phyloP scores from a whole-genome alignment of 2,113 vertebrate species.

The Chaetorhynchus papuensis region DNA sequence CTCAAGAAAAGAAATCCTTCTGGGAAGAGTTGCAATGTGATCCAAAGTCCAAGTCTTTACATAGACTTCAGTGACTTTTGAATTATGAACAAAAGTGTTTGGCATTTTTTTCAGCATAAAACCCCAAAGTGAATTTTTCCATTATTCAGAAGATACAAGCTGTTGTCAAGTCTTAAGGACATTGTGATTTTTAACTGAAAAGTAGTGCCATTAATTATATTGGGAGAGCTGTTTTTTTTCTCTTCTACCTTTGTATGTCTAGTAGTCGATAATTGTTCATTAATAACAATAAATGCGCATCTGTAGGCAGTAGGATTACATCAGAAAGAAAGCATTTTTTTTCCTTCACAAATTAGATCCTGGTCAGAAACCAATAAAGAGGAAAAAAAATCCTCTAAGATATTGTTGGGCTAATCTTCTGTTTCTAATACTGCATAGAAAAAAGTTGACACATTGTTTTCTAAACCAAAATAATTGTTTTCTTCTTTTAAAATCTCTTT shows the following conservation, averaged over 20 bases:
- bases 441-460: slow-evolving; percentile 9
- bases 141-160: neutral
- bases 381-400: neutral
- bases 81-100: neutral
- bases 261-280: neutral
- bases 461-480: slow-evolving; percentile 3
- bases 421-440: slow-evolving; percentile 18
- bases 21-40: neutral
- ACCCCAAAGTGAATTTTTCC: neutral
- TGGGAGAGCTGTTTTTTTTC: neutral
- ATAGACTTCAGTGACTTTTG: neutral
- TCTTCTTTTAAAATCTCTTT: slow-evolving; percentile 4
- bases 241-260: neutral
- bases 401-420: neutral
- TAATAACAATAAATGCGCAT: neutral
- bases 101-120: neutral
- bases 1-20: neutral
- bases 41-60: neutral
- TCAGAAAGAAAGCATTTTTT: neutral
- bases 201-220: neutral
- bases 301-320: neutral
- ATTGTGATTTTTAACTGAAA: neutral
- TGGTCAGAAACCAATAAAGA: slow-evolving; percentile 31
- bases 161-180: neutral
- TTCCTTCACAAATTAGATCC: slow-evolving; percentile 33